A percentile compares a stretch with the other conserved stretches of the same genome.
Conservation (phyloP, 2,113 vertebrate genomes). For the Nanorana parkeri region DNA sequence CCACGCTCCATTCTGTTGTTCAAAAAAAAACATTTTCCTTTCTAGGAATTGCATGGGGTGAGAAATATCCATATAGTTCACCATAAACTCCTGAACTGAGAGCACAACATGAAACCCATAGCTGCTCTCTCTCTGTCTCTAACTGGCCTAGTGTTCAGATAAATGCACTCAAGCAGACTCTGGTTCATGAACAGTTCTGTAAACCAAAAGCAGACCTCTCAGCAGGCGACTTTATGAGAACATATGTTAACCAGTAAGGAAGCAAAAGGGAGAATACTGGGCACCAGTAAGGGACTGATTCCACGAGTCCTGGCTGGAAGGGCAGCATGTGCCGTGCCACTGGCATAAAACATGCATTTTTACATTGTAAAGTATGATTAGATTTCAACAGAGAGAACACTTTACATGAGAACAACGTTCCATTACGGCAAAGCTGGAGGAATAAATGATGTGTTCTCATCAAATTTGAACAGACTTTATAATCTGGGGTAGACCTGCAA, state of each 20-base stretch:
- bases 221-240: conserved; percentile 41
- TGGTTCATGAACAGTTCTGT: conserved; percentile 2
- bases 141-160: background rate
- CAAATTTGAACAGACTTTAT: too few species aligned
- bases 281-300: conserved; percentile 9
- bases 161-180: background rate
- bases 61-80: background rate
- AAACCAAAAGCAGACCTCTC: conserved; percentile 48
- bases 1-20: background rate
- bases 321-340: conserved; percentile 28
- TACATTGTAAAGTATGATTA: conserved; percentile 31
- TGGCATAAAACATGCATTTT: conserved; percentile 5
- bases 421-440: too few species aligned
- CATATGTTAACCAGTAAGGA: conserved; percentile 46
- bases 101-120: background rate
- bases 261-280: conserved; percentile 26
- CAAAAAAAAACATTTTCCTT: background rate
- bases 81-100: background rate
- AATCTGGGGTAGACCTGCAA: too few species aligned
- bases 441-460: too few species aligned
- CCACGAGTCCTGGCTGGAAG: background rate
- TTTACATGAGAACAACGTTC: conserved; percentile 10
- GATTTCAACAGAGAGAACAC: conserved; percentile 22
- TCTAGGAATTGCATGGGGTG: background rate
- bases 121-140: background rate